phyloP scores from a whole-genome alignment of 2,888 invertebrate genomes.

The Corbicula japonica region DNA sequence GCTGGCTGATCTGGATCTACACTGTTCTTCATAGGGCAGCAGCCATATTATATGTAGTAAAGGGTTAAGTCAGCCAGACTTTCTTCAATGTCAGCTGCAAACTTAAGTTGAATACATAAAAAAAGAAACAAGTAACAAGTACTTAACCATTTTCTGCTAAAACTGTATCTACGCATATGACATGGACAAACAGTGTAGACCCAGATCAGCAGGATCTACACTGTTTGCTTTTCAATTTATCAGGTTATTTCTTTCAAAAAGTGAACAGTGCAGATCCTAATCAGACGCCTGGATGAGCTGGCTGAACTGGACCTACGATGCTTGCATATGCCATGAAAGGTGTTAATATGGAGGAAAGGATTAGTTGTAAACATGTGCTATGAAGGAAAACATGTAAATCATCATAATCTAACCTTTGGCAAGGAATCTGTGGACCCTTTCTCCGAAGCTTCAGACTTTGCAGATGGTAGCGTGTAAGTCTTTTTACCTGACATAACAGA shows the following conservation, averaged over 20 bases:
- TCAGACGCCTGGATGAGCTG: not conserved
- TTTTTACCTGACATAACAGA: slow-evolving; percentile 64
- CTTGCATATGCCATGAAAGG: not conserved
- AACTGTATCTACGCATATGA: no score
- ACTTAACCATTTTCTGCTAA: no score
- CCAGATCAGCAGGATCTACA: no score
- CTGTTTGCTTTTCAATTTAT: not conserved
- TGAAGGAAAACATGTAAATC: no score
- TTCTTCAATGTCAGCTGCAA: no score
- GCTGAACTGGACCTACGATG: not conserved
- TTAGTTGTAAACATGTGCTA: not conserved
- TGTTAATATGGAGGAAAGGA: not conserved
- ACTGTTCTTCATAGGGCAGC: no score
- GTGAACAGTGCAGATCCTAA: not conserved
- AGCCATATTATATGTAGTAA: no score
- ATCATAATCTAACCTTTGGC: slow-evolving; percentile 59
- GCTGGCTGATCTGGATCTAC: no score
- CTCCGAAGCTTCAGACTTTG: slow-evolving; percentile 38
- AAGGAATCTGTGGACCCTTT: slow-evolving; percentile 30
- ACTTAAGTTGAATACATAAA: no score
- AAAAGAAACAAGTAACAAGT: no score
- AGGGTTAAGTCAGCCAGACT: no score
- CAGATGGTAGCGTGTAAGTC: slow-evolving; percentile 63
- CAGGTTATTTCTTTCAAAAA: not conserved
- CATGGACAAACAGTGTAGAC: no score